phyloP scores from a whole-genome alignment of 2,888 invertebrate species.

The Andrena dorsata region DNA sequence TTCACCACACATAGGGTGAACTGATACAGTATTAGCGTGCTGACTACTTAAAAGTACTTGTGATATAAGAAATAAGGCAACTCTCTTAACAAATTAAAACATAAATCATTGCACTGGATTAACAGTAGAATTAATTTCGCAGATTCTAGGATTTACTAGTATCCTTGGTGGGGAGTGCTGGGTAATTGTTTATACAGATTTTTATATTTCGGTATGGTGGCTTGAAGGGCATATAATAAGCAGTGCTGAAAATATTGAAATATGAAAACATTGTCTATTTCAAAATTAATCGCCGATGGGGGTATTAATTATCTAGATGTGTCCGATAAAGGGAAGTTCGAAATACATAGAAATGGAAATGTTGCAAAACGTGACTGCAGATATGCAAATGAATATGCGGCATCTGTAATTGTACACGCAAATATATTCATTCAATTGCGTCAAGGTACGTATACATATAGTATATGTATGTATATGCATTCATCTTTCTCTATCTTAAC shows the following conservation, averaged over 20 bases:
- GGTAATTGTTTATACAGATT: too few relatives aligned
- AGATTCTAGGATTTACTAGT: too few relatives aligned
- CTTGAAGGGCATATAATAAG: background rate
- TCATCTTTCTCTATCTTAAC: conserved; percentile 20
- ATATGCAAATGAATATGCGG: conserved; percentile 52
- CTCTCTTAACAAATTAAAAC: too few relatives aligned
- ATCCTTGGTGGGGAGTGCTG: too few relatives aligned
- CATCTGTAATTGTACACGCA: conserved; percentile 45
- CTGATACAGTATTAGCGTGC: too few relatives aligned
- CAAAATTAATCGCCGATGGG: conserved; percentile 23
- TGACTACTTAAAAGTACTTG: too few relatives aligned
- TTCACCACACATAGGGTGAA: too few relatives aligned
- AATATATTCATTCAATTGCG: conserved; percentile 60
- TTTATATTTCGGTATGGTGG: too few relatives aligned
- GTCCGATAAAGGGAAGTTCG: conserved; percentile 38
- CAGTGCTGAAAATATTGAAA: conserved; percentile 8
- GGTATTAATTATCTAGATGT: conserved; percentile 44
- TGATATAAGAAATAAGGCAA: too few relatives aligned
- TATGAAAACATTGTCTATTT: conserved; percentile 1
- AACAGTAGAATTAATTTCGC: too few relatives aligned
- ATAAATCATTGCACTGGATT: too few relatives aligned
- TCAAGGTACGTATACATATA: conserved; percentile 25
- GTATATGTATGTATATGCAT: conserved; percentile 28
- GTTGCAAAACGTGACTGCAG: conserved; percentile 37
- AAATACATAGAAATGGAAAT: conserved; percentile 57